Evolutionary conservation across 2,797 vertebrate genomes (phyloP), one percentile per base, ranked within the genome.

Genomic region (Paramormyrops hopkinsi): DNA sequence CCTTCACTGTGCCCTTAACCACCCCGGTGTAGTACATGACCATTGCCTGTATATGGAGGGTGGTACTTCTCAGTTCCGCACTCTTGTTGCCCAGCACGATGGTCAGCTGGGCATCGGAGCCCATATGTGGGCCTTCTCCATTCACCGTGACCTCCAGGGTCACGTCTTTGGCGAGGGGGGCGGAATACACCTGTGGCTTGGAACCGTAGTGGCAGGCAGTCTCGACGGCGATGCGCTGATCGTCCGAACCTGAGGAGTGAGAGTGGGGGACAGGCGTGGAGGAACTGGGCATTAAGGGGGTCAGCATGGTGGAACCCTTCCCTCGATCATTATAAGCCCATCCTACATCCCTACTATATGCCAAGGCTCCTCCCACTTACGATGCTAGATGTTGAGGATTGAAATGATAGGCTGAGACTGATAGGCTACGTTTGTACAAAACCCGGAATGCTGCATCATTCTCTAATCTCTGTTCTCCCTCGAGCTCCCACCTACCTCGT

Each of bases 1-100:
- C 95, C 93, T 97, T 97, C 91, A 98, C 96, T 25, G 94, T 94
- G 1, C 94, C 93, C 92, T 95, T 97, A 1, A 96, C 93, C 86
- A 98, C 97, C 0, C 98, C 98, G 0, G 97, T 98, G 94, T 98
- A 98, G 93, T 96, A 98, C 96, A 98, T 98, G 91, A 98, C 97
- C 0, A 97, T 96, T 91, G 96, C 97, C 91, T 97, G 96, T 93
- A 97, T 96, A 91, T 97, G 95, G 88, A 98, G 95, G 2, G 94
- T 97, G 86, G 97, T 93, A 0, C 44, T 95, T n/a, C 97, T 97
- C 0, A 91, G 91, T 83, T 96, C 90, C 0, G 95, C 91, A 91
- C 97, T 94, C 0, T 90, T 88, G 94, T 98, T 98, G 93, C 93
- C 96, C 92, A 98, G 89, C 88, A 94, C 1, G 82, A 98, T 96